Evolutionary conservation across 2,888 invertebrate genomes (phyloP).

Genomic region (Apocheima hispidaria): DNA sequence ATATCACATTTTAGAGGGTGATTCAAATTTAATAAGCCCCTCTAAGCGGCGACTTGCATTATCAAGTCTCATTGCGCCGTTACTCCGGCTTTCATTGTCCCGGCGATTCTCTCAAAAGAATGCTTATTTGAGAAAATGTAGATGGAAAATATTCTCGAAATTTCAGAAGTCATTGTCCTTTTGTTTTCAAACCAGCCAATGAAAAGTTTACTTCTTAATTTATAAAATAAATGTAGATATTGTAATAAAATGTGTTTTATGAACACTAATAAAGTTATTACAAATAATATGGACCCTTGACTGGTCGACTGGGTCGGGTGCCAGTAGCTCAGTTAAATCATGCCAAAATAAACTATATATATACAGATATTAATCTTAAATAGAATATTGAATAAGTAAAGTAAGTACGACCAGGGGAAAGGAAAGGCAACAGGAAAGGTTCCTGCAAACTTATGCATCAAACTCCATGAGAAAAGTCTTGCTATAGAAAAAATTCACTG

Average conservation of each 20-base stretch:
- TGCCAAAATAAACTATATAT: too few relatives aligned
- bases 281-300: too few relatives aligned
- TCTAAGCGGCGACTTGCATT: slow-evolving; percentile 66
- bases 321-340: too few relatives aligned
- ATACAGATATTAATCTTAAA: too few relatives aligned
- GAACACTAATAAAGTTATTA: too few relatives aligned
- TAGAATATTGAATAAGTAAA: too few relatives aligned
- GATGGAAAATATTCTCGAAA: slow-evolving; percentile 52
- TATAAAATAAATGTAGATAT: background rate
- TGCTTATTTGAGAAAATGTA: slow-evolving; percentile 60
- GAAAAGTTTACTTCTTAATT: slow-evolving; percentile 37
- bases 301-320: too few relatives aligned
- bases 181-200: slow-evolving; percentile 49
- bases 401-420: too few relatives aligned
- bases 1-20: slow-evolving; percentile 61
- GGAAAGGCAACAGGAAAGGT: too few relatives aligned
- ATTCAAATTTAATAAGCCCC: slow-evolving; percentile 69
- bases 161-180: slow-evolving; percentile 53
- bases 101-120: slow-evolving; percentile 58
- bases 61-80: slow-evolving; percentile 64
- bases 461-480: too few relatives aligned
- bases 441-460: too few relatives aligned
- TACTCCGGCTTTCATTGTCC: slow-evolving; percentile 59
- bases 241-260: background rate
- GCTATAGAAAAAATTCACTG: too few relatives aligned